Conservation (phyloP, 2,888 invertebrate species). For the Dioctria linearis region DNA sequence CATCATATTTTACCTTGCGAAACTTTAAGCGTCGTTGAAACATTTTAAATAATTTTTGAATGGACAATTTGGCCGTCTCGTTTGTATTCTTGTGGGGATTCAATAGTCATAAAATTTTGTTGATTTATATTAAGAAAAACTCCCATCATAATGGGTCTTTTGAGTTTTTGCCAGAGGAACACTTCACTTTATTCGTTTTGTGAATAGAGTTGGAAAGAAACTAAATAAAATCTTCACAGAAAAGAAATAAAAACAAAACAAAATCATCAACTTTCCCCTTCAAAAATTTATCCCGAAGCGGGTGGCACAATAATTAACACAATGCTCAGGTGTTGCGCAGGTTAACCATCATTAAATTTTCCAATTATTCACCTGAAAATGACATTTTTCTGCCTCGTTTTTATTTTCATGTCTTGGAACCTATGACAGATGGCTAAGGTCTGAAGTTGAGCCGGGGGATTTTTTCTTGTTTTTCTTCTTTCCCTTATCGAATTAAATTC, state of each 20-base stretch:
- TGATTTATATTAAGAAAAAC: too few species aligned
- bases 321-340: conserved; percentile 27
- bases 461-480: neutral
- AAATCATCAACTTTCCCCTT: too few species aligned
- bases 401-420: neutral
- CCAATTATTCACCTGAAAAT: conserved; percentile 33
- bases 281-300: neutral
- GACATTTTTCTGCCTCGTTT: neutral
- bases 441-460: neutral
- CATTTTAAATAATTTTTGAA: too few species aligned
- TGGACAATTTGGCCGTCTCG: too few species aligned
- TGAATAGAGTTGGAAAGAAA: too few species aligned
- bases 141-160: too few species aligned
- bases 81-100: too few species aligned
- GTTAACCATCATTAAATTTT: conserved; percentile 17
- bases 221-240: too few species aligned
- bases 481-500: neutral
- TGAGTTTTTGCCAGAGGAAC: too few species aligned
- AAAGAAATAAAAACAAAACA: too few species aligned
- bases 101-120: too few species aligned
- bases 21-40: neutral
- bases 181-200: too few species aligned
- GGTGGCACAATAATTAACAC: conserved; percentile 4
- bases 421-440: conserved; percentile 28
- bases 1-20: neutral